Conservation (phyloP, 64 coral and sea anemone genomes). For the Cladopsammia gracilis region DNA sequence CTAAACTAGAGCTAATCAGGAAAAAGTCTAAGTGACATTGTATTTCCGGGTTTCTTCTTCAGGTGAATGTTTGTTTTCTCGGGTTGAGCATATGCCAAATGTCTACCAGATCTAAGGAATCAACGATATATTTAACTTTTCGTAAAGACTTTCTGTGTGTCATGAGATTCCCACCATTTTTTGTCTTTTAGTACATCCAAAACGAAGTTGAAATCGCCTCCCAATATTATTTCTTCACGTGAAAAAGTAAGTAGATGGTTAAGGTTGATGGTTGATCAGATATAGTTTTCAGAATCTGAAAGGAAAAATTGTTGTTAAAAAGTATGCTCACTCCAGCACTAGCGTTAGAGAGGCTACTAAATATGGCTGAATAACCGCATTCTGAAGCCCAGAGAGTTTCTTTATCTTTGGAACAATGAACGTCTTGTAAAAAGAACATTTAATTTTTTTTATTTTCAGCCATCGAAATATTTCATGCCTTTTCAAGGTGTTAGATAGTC, state of each 20-base stretch:
- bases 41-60: background rate
- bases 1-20: slow-evolving; percentile 3
- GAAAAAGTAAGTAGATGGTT: background rate
- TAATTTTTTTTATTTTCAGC: no score
- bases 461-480: no score
- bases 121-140: background rate
- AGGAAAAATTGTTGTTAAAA: no score
- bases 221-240: background rate
- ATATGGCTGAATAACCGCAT: no score
- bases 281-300: no score
- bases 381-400: no score
- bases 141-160: background rate
- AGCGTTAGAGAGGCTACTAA: no score
- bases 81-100: background rate
- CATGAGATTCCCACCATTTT: background rate
- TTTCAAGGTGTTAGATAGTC: no score
- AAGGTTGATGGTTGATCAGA: background rate
- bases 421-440: no score
- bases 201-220: slow-evolving; percentile 32
- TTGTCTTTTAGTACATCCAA: slow-evolving; percentile 27
- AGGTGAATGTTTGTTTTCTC: background rate
- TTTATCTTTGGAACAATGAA: no score
- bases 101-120: background rate
- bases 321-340: no score
- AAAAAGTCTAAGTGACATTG: slow-evolving; percentile 24